phyloP scores from a whole-genome alignment of 2,113 vertebrate species.

The Eidolon helvum region DNA sequence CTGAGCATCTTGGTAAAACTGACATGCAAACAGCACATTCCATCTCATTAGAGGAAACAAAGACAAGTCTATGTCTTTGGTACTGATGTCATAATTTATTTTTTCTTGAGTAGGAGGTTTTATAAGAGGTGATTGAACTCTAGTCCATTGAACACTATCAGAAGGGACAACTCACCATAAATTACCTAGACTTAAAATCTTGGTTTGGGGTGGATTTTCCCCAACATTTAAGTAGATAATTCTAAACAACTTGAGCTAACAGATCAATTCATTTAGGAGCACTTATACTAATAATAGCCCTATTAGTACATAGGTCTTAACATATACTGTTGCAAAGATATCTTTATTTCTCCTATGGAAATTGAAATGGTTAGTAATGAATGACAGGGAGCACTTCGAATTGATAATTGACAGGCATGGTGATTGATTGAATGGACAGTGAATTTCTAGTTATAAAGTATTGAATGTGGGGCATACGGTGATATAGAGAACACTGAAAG shows the following conservation, averaged over 20 bases:
- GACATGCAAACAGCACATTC: neutral
- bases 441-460: neutral
- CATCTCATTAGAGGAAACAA: neutral
- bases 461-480: neutral
- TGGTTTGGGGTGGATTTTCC: neutral
- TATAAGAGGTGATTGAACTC: neutral
- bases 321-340: neutral
- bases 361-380: neutral
- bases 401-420: neutral
- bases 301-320: neutral
- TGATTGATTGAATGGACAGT: neutral
- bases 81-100: neutral
- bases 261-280: neutral
- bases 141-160: neutral
- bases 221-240: neutral
- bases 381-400: neutral
- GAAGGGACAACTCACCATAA: neutral
- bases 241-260: neutral
- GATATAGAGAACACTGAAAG: neutral
- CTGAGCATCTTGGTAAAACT: neutral
- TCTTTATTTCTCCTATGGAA: neutral
- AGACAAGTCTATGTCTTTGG: neutral
- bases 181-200: neutral
- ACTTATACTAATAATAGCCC: neutral
- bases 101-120: neutral